Conservation (phyloP, 2,797 vertebrate species). For the Leptatherina wallacei region DNA sequence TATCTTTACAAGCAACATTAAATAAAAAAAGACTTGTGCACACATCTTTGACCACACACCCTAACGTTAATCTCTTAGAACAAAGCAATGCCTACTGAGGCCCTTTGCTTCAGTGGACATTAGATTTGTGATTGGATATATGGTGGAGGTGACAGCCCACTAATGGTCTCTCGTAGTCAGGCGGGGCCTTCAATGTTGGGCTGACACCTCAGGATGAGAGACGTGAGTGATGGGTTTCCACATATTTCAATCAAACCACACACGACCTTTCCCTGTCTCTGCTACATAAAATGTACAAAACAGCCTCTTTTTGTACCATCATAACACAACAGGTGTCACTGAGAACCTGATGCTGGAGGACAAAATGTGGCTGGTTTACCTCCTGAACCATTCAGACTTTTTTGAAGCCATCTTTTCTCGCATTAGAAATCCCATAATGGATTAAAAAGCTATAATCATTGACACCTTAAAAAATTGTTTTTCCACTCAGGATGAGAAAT, state of each 20-base stretch:
- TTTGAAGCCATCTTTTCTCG: conserved; percentile 1
- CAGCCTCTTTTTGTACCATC: conserved; percentile 9
- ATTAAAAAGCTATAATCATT: conserved; percentile 24
- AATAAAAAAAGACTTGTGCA: conserved; percentile 20
- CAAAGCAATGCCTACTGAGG: conserved; percentile 23
- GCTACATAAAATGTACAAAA: conserved; percentile 42
- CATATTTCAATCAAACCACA: conserved; percentile 56
- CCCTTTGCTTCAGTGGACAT: conserved; percentile 47
- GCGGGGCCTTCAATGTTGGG: conserved; percentile 36
- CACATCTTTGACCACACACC: conserved; percentile 11
- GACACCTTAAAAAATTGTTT: conserved; percentile 6
- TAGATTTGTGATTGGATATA: conserved; percentile 60
- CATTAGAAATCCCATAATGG: conserved; percentile 12
- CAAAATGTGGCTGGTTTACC: neutral
- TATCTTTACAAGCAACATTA: conserved; percentile 1
- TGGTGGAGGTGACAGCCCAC: conserved; percentile 62
- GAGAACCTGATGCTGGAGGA: neutral
- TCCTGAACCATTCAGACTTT: conserved; percentile 7
- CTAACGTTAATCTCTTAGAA: conserved; percentile 18
- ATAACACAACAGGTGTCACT: conserved; percentile 16
- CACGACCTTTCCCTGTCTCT: conserved; percentile 44
- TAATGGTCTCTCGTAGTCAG: conserved; percentile 60
- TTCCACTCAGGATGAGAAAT: conserved; percentile 22
- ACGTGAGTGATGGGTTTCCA: conserved; percentile 64
- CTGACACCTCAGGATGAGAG: conserved; percentile 54